Percentiles rank a stretch among this genome's conserved stretches.
phyloP scores from a whole-genome alignment of 2,797 vertebrate species.

The Anniella stebbinsi region DNA sequence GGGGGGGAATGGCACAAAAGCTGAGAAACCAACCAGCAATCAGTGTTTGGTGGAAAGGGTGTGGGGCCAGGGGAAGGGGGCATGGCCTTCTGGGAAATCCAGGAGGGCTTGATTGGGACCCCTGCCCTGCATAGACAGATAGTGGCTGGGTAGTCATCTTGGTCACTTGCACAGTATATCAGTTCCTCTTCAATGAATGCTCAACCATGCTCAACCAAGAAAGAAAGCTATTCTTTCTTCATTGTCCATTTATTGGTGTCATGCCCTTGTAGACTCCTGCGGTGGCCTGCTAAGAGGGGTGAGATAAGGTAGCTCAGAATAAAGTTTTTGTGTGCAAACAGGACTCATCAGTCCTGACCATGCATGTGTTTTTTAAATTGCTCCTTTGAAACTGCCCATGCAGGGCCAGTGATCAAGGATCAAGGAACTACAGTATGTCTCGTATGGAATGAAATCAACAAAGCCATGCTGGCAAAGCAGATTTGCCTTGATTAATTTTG shows the following conservation, averaged over 20 bases:
- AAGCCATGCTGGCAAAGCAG: slow-evolving; percentile 71
- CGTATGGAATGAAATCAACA: slow-evolving; percentile 73
- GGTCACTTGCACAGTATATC: slow-evolving; percentile 69
- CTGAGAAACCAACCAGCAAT: no score
- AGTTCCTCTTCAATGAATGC: slow-evolving; percentile 74
- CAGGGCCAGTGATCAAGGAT: slow-evolving; percentile 75
- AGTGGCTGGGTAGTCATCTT: slow-evolving; percentile 50
- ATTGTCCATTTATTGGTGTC: slow-evolving; percentile 77
- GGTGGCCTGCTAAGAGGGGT: slow-evolving; percentile 73
- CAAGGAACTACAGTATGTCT: slow-evolving; percentile 65
- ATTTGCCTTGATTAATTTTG: slow-evolving; percentile 54
- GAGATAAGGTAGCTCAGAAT: slow-evolving; percentile 80
- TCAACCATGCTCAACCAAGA: slow-evolving; percentile 75
- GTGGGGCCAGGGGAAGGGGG: no score
- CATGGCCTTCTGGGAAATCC: no score
- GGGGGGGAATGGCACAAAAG: no score
- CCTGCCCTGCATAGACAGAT: slow-evolving; percentile 5
- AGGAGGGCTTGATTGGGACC: no score
- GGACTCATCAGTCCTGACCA: slow-evolving; percentile 74
- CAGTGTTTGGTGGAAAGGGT: no score
- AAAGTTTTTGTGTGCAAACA: slow-evolving; percentile 77
- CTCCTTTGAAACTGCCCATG: slow-evolving; percentile 76
- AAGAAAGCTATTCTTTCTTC: slow-evolving; percentile 78
- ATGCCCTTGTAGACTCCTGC: slow-evolving; percentile 70
- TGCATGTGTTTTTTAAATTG: slow-evolving; percentile 76